Evolutionary conservation across 2,888 invertebrate genomes (phyloP).

Genomic region (Tenthredo notha): DNA sequence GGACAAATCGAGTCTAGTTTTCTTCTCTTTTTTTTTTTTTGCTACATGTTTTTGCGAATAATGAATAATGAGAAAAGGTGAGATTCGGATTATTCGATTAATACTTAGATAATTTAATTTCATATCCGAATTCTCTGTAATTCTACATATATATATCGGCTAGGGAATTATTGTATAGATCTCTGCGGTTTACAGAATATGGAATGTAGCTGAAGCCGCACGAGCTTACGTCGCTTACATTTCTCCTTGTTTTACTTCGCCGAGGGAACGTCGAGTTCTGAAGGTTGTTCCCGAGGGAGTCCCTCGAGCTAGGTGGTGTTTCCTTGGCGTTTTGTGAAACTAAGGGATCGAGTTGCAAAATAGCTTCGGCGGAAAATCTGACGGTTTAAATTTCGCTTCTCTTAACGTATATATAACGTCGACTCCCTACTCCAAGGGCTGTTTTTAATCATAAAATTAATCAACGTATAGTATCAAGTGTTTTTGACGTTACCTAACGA

Average conservation of each 20-base stretch:
- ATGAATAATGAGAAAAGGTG: too few species aligned
- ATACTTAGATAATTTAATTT: neutral
- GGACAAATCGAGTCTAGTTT: neutral
- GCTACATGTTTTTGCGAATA: neutral
- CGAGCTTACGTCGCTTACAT: slow-evolving; percentile 9
- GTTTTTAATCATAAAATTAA: slow-evolving; percentile 13
- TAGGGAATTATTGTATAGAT: neutral
- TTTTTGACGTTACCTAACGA: slow-evolving; percentile 16
- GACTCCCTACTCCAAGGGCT: neutral
- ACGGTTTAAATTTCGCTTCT: neutral
- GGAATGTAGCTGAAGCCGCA: neutral
- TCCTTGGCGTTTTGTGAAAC: slow-evolving; percentile 3
- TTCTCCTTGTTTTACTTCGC: slow-evolving; percentile 18
- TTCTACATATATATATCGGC: neutral
- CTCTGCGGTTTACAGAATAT: neutral
- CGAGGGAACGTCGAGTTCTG: neutral
- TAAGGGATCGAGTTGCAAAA: slow-evolving; percentile 22
- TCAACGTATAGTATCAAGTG: neutral
- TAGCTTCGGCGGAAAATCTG: slow-evolving; percentile 22
- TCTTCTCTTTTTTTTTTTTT: neutral
- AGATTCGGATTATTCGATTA: neutral
- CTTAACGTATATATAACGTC: neutral
- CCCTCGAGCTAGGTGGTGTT: neutral
- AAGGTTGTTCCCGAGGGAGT: slow-evolving; percentile 13
- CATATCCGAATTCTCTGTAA: neutral